phyloP scores from a whole-genome alignment of 2,888 invertebrate genomes.

The Carabus problematicus region DNA sequence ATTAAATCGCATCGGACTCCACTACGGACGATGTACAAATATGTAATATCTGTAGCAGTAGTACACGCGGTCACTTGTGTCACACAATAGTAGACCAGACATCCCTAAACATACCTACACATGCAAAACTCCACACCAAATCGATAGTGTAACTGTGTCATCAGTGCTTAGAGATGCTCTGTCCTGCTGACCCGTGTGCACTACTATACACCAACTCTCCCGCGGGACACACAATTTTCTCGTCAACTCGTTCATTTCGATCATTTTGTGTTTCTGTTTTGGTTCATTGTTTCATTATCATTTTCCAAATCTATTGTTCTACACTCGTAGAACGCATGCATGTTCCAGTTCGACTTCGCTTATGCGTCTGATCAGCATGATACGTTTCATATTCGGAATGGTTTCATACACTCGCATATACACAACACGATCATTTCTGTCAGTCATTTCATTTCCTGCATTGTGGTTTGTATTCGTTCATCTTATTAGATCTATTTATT shows the following conservation, averaged over 20 bases:
- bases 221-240: slow-evolving; percentile 28
- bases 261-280: too few species aligned
- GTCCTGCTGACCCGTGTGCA: too few species aligned
- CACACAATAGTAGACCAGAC: neutral
- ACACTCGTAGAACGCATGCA: neutral
- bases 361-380: slow-evolving; percentile 22
- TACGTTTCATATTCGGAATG: too few species aligned
- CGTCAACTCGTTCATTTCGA: neutral
- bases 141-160: slow-evolving; percentile 19
- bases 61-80: neutral
- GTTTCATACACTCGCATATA: slow-evolving; percentile 3
- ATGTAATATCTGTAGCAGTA: neutral
- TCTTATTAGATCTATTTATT: too few species aligned
- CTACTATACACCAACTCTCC: too few species aligned
- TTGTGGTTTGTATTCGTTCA: too few species aligned
- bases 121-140: slow-evolving; percentile 1
- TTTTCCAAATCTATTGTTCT: too few species aligned
- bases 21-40: neutral
- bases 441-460: too few species aligned
- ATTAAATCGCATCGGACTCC: slow-evolving; percentile 7
- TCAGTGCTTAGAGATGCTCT: slow-evolving; percentile 2
- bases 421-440: too few species aligned
- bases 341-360: slow-evolving; percentile 16
- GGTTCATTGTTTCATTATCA: too few species aligned
- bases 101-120: neutral